Evolutionary conservation across 2,888 invertebrate species (phyloP).

Genomic region (Acleris sparsana): DNA sequence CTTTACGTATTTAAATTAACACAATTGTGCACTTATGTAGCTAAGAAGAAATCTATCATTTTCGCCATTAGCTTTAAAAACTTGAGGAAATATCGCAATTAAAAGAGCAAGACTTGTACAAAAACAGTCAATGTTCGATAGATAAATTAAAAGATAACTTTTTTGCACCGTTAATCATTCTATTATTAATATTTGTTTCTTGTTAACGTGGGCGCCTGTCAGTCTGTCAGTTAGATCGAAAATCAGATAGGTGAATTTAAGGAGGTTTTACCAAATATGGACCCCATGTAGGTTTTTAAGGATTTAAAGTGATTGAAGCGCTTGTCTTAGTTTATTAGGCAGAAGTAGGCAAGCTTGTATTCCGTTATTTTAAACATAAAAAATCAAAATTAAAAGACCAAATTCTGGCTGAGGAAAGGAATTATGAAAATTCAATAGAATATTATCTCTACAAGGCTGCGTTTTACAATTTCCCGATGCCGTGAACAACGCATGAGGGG

Average conservation of each 20-base stretch:
- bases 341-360: background rate
- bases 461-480: too few relatives aligned
- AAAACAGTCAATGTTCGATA: too few relatives aligned
- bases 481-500: too few relatives aligned
- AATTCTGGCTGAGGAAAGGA: background rate
- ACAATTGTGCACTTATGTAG: too few relatives aligned
- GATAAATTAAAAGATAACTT: conserved; percentile 29
- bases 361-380: conserved; percentile 3
- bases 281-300: background rate
- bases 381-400: background rate
- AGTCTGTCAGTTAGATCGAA: conserved; percentile 7
- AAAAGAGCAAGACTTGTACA: too few relatives aligned
- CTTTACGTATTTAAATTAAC: too few relatives aligned
- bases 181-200: conserved; percentile 16
- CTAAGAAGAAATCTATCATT: too few relatives aligned
- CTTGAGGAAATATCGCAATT: too few relatives aligned
- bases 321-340: background rate
- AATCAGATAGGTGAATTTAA: conserved; percentile 11
- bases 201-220: conserved; percentile 20
- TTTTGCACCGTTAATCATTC: conserved; percentile 18
- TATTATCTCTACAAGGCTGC: too few relatives aligned
- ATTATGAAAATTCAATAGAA: too few relatives aligned
- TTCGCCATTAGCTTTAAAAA: too few relatives aligned
- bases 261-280: conserved; percentile 5
- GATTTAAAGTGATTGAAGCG: background rate